These are phyloP conservation scores for Saxidomus purpurata DNA, from an alignment of 1,140 invertebrate species.

Conservation along the genomic window DNA sequence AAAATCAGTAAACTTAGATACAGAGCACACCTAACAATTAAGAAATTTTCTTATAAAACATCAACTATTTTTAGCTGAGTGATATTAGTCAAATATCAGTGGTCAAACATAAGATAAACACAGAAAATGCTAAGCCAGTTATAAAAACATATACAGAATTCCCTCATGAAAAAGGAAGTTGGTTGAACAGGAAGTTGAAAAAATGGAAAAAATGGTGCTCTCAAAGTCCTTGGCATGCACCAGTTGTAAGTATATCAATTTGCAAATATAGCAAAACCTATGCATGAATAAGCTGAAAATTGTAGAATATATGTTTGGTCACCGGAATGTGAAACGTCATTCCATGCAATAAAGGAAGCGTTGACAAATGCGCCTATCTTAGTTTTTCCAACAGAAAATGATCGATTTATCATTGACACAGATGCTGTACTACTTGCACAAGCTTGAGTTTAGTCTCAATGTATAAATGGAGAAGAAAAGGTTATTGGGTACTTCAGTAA, in stretches of 20 bases:
- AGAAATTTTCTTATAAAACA: conserved; percentile 49
- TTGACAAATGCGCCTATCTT: conserved; percentile 65
- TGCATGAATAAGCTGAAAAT: conserved; percentile 60
- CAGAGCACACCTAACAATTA: not conserved
- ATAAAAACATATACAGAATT: conserved; percentile 19
- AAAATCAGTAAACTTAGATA: not conserved
- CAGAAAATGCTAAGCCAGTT: conserved; percentile 56
- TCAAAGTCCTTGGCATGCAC: conserved; percentile 44
- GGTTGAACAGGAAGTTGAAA: conserved; percentile 54
- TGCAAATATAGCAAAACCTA: conserved; percentile 59
- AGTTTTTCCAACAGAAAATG: conserved; percentile 16
- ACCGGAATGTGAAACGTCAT: conserved; percentile 58
- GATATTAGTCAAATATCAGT: conserved; percentile 48
- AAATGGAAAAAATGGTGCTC: conserved; percentile 58
- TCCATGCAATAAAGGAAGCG: conserved; percentile 64
- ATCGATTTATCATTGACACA: conserved; percentile 70
- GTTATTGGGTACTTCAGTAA: conserved; percentile 72
- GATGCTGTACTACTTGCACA: conserved; percentile 72
- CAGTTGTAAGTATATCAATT: conserved; percentile 55
- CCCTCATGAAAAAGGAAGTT: conserved; percentile 34
- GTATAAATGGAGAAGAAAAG: conserved; percentile 67
- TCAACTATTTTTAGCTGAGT: conserved; percentile 55
- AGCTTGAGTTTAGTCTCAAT: conserved; percentile 77
- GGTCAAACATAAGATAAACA: conserved; percentile 65
- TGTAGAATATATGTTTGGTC: conserved; percentile 54